A percentile compares a stretch with the other conserved stretches of the same genome.
Conservation (phyloP, 2,888 invertebrate species). For the Ochropacha duplaris region DNA sequence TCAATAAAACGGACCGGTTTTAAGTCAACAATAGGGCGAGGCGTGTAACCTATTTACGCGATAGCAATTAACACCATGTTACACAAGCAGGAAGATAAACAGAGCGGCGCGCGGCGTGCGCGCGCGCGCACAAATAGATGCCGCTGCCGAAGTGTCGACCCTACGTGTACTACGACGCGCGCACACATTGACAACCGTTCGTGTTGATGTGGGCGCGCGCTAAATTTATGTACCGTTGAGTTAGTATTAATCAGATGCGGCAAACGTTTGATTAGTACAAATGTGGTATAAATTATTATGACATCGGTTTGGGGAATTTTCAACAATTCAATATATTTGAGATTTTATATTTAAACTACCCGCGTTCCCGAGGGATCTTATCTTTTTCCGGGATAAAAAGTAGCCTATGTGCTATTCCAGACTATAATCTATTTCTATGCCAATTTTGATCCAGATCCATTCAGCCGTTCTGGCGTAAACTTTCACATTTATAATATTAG, state of each 20-base stretch:
- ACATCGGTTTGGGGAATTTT: not conserved
- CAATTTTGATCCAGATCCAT: no score
- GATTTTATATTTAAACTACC: no score
- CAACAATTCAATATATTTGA: no score
- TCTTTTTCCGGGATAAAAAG: no score
- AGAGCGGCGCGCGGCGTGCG: conserved; percentile 12
- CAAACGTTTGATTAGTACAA: not conserved
- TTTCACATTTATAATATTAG: no score
- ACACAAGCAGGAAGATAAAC: conserved; percentile 67
- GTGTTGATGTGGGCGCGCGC: conserved; percentile 21
- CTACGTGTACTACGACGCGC: conserved; percentile 36
- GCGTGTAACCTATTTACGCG: conserved; percentile 43
- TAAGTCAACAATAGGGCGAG: conserved; percentile 32
- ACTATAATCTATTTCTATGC: no score
- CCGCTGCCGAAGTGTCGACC: conserved; percentile 50
- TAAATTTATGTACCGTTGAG: conserved; percentile 5
- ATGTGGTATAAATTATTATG: not conserved
- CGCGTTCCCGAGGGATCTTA: not conserved
- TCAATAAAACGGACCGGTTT: conserved; percentile 14
- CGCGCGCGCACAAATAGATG: conserved; percentile 40
- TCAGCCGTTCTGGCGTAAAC: no score
- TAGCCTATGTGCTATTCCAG: no score
- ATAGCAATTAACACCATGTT: conserved; percentile 38
- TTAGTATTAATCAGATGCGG: not conserved
- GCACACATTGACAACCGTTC: conserved; percentile 14